Evolutionary conservation across 2,113 vertebrate genomes (phyloP), one percentile per base, ranked within the genome.

Genomic region (Pelmatolapia mariae): DNA sequence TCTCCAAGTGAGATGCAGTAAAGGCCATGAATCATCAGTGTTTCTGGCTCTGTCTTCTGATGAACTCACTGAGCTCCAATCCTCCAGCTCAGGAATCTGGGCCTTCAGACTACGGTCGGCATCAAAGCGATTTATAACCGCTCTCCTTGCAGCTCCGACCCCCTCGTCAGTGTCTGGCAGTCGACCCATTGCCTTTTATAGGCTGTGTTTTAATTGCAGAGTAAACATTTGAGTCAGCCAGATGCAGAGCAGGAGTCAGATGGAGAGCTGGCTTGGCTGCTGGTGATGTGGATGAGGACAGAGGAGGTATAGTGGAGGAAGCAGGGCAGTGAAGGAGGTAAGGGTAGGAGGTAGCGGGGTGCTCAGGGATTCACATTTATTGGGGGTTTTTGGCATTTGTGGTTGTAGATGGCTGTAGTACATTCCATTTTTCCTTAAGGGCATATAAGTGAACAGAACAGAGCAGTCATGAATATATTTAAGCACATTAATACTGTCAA

Each of bases 181-280:
- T 84, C 45, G 24, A 94, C 91, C 87, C 89, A 85, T 96, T 96
- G 93, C 96, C 96, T 97, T 97, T 96, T 97, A 97, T 96, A 97
- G 96, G 94, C 96, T 88, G 89, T 96, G 94, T 96, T 97, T 96
- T 96, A 96, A 96, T 96, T 96, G 93, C 78, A 79, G 87, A 82
- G 94, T 95, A 96, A 97, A 97, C 96, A 96, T 89, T 85, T 83
- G 90, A 91, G 91, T 89, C 85, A 86, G 89, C 86, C 86, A 91
- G 94, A 95, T 92, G 92, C 88, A 82, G 85, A 85, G 83, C 89
- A 91, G 94, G 85, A 91, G 88, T 86, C 81, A 81, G 93, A 90
- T 80, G 80, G 81, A 82, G 80, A 81, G 88, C 56, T 84, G 83
- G 68, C 85, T 78, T 73, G 52, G 81, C 63, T 68, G 73, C 59